phyloP scores from a whole-genome alignment of 2,888 invertebrate genomes.

The Arge pagana region DNA sequence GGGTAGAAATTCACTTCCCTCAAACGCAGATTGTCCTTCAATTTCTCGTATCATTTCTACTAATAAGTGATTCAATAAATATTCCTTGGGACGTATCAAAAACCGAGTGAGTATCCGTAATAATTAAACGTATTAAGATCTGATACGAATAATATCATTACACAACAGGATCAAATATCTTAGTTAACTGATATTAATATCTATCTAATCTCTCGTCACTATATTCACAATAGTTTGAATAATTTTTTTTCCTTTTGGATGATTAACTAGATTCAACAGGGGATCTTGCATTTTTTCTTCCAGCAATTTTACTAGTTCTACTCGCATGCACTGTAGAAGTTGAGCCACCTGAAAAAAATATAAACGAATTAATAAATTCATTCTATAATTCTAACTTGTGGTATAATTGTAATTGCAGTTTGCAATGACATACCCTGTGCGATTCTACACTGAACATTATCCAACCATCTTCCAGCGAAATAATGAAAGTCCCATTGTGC shows the following conservation, averaged over 20 bases:
- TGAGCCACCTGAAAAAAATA: conserved; percentile 70
- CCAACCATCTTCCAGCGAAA: conserved; percentile 81
- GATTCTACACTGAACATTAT: conserved; percentile 79
- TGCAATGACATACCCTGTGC: conserved; percentile 64
- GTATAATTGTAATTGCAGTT: neutral
- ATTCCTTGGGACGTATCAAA: no score
- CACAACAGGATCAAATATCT: no score
- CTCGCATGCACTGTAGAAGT: conserved; percentile 77
- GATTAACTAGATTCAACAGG: conserved; percentile 72
- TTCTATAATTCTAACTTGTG: neutral
- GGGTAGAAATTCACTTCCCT: no score
- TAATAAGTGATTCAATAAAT: no score
- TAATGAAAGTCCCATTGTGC: conserved; percentile 73
- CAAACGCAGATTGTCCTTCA: no score
- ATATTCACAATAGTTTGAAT: conserved; percentile 77
- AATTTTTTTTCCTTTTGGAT: conserved; percentile 75
- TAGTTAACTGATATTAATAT: no score
- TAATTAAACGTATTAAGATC: no score
- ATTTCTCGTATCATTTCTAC: no score
- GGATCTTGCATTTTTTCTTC: conserved; percentile 87
- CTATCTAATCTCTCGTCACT: conserved; percentile 63
- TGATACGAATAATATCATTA: no score
- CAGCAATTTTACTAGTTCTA: conserved; percentile 75
- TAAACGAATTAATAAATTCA: conserved; percentile 6
- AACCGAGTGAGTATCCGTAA: no score